Base-by-base conservation (phyloP, 2,113 vertebrate species). In the Eulemur rufifrons region DNA sequence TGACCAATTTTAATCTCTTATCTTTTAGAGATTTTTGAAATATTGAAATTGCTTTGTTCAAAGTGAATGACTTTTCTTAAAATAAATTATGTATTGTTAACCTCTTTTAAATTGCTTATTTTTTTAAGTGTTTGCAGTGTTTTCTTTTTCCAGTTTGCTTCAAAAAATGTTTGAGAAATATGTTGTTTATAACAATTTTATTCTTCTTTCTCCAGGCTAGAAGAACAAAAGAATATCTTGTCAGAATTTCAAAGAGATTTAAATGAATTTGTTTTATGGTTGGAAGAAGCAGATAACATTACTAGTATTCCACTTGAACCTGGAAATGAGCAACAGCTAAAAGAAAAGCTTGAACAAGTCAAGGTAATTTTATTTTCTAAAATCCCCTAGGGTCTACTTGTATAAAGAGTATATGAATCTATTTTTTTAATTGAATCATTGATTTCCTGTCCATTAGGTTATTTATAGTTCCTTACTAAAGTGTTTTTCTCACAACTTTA, bases 281-380 rank as follows among this genome's bases (percentile, higher is more conserved):
- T 99, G 98, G 99, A 99, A 96, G 99, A 99, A 98, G 98, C 98
- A 2, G 99, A 99, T 39, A 97, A 34, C 0, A 17, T 99, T 91
- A 86, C 97, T 95, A 94, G 83, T 74, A 98, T 98, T 98, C 98
- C 99, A 15, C 98, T 99, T 96, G 98, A 99, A 97, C 98, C 98
- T 74, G 98, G 98, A 96, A 99, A 99, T 98, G 99, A 99, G 37
- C 98, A 99, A 81, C 99, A 99, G 97, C 98, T 99, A 96, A 99
- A 98, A 98, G 98, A 99, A 91, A 99, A 99, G 18, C 98, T 99
- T 95, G 98, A 97, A 94, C 99, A 99, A 99, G 99, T 99, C 83
- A 99, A 99, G 99, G 99, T 99, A 99, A 93, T 91, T 74, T 96
- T 84, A 68, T 10, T 83, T 96, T 68, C 59, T 88, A 81, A 74